A percentile compares a stretch with the other conserved stretches of the same genome.
Conservation (phyloP, 2,113 vertebrate genomes). For the Puntigrus tetrazona region DNA sequence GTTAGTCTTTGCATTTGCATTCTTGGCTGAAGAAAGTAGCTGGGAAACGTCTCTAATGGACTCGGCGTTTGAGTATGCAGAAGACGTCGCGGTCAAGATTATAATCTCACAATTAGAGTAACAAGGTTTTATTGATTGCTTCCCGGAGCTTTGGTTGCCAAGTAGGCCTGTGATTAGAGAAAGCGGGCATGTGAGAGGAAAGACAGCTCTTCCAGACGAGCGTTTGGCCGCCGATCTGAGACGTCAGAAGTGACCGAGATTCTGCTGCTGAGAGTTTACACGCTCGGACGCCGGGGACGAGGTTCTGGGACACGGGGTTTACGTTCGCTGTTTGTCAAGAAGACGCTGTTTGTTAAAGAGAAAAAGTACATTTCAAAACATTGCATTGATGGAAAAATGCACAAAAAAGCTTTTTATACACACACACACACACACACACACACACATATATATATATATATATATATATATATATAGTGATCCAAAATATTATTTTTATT, state of each 20-base stretch:
- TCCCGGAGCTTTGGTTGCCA: conserved; percentile 69
- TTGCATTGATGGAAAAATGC: no score
- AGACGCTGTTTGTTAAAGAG: no score
- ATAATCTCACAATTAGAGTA: conserved; percentile 82
- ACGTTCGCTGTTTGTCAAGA: no score
- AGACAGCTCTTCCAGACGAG: conserved; percentile 33
- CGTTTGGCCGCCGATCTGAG: conserved; percentile 6
- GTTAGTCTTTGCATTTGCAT: conserved; percentile 53
- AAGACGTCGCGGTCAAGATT: conserved; percentile 77
- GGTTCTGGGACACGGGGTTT: neutral
- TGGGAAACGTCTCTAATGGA: conserved; percentile 80
- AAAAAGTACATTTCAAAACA: no score
- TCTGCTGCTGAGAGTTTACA: neutral
- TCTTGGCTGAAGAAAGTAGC: conserved; percentile 29
- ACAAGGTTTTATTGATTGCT: conserved; percentile 83
- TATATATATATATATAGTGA: no score
- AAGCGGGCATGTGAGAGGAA: conserved; percentile 28
- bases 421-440: no score
- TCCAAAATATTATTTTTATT: no score
- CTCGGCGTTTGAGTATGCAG: conserved; percentile 78
- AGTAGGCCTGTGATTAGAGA: conserved; percentile 72
- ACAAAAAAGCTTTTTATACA: no score
- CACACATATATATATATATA: no score
- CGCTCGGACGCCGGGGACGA: neutral
- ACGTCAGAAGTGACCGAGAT: conserved; percentile 17